Evolutionary conservation across 2,113 vertebrate species (phyloP).

Genomic region (Ceratotherium simum): DNA sequence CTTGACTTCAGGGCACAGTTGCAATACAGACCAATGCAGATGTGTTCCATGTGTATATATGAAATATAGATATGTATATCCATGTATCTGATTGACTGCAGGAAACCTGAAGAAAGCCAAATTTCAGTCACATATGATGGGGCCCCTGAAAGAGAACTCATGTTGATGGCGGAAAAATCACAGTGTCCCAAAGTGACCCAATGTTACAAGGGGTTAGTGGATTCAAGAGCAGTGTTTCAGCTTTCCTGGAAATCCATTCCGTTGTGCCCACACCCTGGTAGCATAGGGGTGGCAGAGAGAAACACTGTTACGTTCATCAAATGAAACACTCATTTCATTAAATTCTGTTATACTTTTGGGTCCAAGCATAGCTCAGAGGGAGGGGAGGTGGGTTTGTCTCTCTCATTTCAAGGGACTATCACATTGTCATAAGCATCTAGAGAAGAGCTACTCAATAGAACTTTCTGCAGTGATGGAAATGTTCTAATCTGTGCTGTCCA

Average conservation of each 20-base stretch:
- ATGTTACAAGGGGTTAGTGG: not conserved
- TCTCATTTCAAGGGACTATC: not conserved
- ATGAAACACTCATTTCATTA: not conserved
- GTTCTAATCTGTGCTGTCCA: not conserved
- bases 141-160: not conserved
- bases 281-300: not conserved
- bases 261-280: not conserved
- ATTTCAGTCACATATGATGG: not conserved
- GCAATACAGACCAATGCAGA: not conserved
- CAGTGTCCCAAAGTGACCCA: not conserved
- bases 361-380: not conserved
- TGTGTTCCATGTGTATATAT: not conserved
- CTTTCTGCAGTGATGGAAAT: not conserved
- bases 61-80: not conserved
- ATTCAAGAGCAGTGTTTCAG: not conserved
- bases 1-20: not conserved
- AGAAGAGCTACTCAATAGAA: not conserved
- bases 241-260: not conserved
- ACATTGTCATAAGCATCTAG: not conserved
- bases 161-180: not conserved
- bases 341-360: not conserved
- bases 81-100: not conserved
- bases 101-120: conserved; percentile 5
- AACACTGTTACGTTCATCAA: not conserved
- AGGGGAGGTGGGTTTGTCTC: not conserved